Conservation (phyloP, 2,113 vertebrate species). For the Seriola dumerili region DNA sequence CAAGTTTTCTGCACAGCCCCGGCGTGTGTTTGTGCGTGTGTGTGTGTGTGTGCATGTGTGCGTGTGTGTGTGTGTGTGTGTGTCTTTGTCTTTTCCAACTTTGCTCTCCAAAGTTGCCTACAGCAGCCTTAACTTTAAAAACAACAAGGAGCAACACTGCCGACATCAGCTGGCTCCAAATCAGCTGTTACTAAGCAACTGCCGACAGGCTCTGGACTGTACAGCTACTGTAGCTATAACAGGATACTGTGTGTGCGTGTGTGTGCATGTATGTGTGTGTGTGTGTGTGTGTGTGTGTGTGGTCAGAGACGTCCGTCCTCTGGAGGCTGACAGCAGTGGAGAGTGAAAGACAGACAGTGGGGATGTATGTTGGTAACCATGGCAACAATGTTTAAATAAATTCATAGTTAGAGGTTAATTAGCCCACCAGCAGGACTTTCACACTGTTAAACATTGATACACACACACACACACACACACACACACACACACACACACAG, state of each 20-base stretch:
- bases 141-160: background rate
- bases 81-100: background rate
- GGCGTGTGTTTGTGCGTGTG: background rate
- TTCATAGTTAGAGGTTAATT: constrained; percentile 34
- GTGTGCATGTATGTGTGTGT: constrained; percentile 11
- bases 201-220: constrained; percentile 16
- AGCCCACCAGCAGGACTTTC: background rate
- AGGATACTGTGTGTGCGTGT: constrained; percentile 29
- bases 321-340: background rate
- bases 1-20: background rate
- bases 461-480: background rate
- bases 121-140: constrained; percentile 35
- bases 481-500: background rate
- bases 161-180: constrained; percentile 28
- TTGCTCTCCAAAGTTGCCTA: constrained; percentile 6
- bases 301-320: constrained; percentile 10
- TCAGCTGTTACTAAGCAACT: constrained; percentile 64
- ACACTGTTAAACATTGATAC: background rate
- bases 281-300: constrained; percentile 25
- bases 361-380: constrained; percentile 41
- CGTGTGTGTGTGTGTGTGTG: background rate
- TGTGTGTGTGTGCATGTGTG: background rate
- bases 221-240: constrained; percentile 45
- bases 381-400: constrained; percentile 42
- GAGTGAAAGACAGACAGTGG: background rate